Percentiles rank a stretch among this genome's conserved stretches.
phyloP scores from a whole-genome alignment of 2,113 vertebrate species.

The Oryzias javanicus region DNA sequence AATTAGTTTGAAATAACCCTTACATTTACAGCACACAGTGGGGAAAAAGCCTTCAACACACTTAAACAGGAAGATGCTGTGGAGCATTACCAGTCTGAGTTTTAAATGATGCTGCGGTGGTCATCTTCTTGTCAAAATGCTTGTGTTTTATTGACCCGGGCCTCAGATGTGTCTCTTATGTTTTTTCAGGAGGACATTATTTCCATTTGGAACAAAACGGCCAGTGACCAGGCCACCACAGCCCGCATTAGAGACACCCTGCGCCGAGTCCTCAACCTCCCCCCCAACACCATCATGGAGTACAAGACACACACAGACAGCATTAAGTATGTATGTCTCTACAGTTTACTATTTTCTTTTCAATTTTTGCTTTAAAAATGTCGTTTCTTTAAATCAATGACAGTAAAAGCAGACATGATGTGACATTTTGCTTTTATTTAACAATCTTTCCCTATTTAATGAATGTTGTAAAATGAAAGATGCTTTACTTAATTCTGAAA shows the following conservation, averaged over 20 bases:
- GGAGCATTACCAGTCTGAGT: no score
- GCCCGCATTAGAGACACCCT: slow-evolving; percentile 83
- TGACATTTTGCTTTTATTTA: no score
- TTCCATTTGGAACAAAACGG: slow-evolving; percentile 86
- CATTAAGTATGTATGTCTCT: slow-evolving; percentile 79
- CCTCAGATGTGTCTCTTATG: slow-evolving; percentile 30
- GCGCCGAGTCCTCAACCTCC: slow-evolving; percentile 81
- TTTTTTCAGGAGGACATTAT: slow-evolving; percentile 81
- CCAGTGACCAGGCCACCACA: slow-evolving; percentile 81
- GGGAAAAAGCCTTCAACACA: no score
- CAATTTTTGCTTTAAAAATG: slow-evolving; percentile 10
- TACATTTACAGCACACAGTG: no score
- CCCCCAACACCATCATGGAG: slow-evolving; percentile 85
- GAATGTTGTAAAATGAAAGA: no score
- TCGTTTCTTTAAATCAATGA: background rate
- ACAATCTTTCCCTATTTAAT: no score
- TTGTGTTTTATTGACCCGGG: background rate
- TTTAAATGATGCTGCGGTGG: no score
- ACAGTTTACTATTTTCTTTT: slow-evolving; percentile 45
- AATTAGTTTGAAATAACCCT: no score
- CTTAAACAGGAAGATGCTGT: no score
- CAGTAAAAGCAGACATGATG: no score
- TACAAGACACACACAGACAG: slow-evolving; percentile 86
- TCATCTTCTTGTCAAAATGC: background rate
- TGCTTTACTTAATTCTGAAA: no score